These are phyloP conservation scores for Prionace glauca DNA, from an alignment of 2,797 vertebrate species.

Conservation along the genomic window DNA sequence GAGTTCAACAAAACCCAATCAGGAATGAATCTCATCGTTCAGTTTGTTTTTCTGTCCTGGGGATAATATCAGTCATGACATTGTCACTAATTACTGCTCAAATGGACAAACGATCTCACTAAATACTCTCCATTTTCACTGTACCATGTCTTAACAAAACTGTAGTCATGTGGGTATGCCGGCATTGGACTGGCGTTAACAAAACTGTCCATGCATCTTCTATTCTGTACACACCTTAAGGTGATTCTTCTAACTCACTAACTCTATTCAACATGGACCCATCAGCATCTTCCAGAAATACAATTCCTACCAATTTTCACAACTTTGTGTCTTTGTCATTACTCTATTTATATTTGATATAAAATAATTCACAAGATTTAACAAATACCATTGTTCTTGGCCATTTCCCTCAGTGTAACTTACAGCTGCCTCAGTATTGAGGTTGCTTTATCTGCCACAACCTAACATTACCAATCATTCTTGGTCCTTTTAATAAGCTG, in stretches of 20 bases:
- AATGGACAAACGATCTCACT: not conserved
- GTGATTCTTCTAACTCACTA: not conserved
- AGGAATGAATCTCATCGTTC: not conserved
- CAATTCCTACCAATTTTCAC: not conserved
- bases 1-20: not conserved
- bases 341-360: not conserved
- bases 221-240: not conserved
- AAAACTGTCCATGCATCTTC: not conserved
- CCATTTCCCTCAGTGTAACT: not conserved
- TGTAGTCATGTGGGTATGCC: too few species aligned
- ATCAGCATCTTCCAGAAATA: not conserved
- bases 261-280: not conserved
- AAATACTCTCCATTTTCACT: not conserved
- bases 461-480: not conserved
- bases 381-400: not conserved
- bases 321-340: not conserved
- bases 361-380: not conserved
- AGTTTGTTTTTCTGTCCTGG: not conserved
- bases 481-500: not conserved
- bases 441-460: not conserved
- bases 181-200: too few species aligned
- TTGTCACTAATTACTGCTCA: not conserved
- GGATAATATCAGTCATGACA: not conserved
- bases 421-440: not conserved
- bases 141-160: not conserved